Conservation (phyloP, 2,888 invertebrate species). For the Tricholauxania praeusta region DNA sequence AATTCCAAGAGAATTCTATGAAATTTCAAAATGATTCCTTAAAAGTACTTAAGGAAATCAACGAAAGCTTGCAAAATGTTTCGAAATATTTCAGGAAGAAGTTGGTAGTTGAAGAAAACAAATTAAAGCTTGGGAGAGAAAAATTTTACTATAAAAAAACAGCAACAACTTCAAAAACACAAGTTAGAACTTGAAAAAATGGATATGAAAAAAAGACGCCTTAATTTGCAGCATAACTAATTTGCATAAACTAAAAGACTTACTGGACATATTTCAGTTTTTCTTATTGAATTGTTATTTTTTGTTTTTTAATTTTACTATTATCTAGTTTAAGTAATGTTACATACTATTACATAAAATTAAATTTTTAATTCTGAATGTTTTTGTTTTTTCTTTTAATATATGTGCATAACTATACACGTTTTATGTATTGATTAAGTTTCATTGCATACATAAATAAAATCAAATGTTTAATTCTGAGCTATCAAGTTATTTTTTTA, state of each 20-base stretch:
- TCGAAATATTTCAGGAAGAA: conserved; percentile 14
- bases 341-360: too few relatives aligned
- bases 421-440: too few relatives aligned
- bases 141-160: conserved; percentile 26
- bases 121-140: conserved; percentile 21
- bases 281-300: too few relatives aligned
- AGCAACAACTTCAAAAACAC: neutral
- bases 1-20: conserved; percentile 1
- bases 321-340: conserved; percentile 24
- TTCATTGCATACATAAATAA: neutral
- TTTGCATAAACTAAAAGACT: too few relatives aligned
- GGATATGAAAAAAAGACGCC: neutral
- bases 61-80: conserved; percentile 19
- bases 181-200: neutral
- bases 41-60: conserved; percentile 10
- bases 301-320: conserved; percentile 15
- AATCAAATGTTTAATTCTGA: conserved; percentile 30
- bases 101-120: conserved; percentile 22
- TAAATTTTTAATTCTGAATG: too few relatives aligned
- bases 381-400: too few relatives aligned
- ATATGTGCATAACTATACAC: too few relatives aligned
- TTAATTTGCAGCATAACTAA: neutral
- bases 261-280: too few relatives aligned
- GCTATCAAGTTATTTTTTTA: conserved; percentile 31
- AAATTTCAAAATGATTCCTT: conserved; percentile 16